Evolutionary conservation across 2,797 vertebrate species (phyloP), one percentile per base, ranked within the genome.

Genomic region (Sebastes dallii): DNA sequence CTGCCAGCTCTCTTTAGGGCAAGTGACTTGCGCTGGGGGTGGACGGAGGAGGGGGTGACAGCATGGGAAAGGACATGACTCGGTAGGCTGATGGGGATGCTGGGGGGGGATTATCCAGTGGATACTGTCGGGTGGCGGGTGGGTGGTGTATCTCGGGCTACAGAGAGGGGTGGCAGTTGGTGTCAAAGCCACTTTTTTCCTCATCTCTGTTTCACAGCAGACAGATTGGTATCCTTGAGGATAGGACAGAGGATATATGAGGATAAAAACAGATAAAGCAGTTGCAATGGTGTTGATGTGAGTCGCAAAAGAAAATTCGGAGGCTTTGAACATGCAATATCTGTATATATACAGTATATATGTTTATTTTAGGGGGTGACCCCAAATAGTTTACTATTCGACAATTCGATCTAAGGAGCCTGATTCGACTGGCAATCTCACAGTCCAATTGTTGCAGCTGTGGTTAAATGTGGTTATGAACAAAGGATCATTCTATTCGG

Each of bases 1-100:
- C 74, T 87, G 84, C 70, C 73, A 82, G 80, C 77, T 80, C 69
- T 89, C 75, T 80, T 86, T 72, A 79, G 82, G 78, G 62, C 73
- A 59, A 83, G 61, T 73, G 77, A 80, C 71, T 85, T 61, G 74
- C 18, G 73, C 55, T 83, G 46, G 29, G 80, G 72, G 64, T 71
- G 76, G 80, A 80, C 14, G 8, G 80, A 69, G 82, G 72, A 59
- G 59, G 72, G 27, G 70, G 61, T 66, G 74, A 80, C 64, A 56
- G 78, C 79, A 87, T 58, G 34, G 80, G 67, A 77, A 46, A 78
- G 74, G 75, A 86, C 80, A 75, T 69, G 68, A 75, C 71, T 86
- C 9, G 12, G 18, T 24, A 11, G 66, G 67, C 75, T 81, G 66
- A 55, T 64, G 29, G 69, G 66, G 81, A 72, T 30, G 75, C 72